Percentiles rank a stretch among this genome's conserved stretches.
Conservation (phyloP, 2,888 invertebrate genomes). For the Gymnosoma rotundatum region DNA sequence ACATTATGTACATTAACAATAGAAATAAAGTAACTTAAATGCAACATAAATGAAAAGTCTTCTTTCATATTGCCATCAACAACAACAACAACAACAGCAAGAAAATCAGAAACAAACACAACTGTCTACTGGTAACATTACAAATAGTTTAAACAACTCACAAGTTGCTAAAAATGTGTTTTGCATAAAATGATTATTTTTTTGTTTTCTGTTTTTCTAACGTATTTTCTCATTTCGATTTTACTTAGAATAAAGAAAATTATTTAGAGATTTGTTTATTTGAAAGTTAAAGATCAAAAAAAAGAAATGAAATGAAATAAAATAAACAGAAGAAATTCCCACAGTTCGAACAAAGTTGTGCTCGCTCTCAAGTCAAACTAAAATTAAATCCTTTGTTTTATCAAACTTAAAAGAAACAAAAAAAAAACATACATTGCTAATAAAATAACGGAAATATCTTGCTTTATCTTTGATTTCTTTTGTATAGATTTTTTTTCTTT, state of each 20-base stretch:
- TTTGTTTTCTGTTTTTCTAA: neutral
- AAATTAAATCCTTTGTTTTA: constrained; percentile 64
- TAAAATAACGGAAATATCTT: constrained; percentile 66
- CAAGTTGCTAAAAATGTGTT: constrained; percentile 50
- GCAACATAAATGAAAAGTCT: constrained; percentile 62
- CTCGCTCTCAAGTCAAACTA: constrained; percentile 9
- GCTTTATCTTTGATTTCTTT: constrained; percentile 41
- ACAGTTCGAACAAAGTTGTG: constrained; percentile 49
- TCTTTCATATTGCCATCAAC: constrained; percentile 46
- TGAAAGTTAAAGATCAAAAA: constrained; percentile 64
- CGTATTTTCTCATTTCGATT: neutral
- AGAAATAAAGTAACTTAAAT: constrained; percentile 47
- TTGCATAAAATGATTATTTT: constrained; percentile 55
- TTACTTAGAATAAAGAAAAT: constrained; percentile 36
- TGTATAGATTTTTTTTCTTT: neutral
- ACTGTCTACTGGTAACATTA: neutral
- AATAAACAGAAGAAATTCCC: constrained; percentile 51
- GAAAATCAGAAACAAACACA: neutral
- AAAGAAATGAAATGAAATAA: constrained; percentile 21
- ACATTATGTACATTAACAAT: constrained; percentile 22
- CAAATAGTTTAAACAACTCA: constrained; percentile 58
- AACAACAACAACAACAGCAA: neutral
- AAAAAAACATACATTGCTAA: constrained; percentile 22
- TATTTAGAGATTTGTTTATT: constrained; percentile 64
- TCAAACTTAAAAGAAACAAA: neutral